Conservation (phyloP, 2,113 vertebrate genomes). For the Phrynosoma platyrhinos region DNA sequence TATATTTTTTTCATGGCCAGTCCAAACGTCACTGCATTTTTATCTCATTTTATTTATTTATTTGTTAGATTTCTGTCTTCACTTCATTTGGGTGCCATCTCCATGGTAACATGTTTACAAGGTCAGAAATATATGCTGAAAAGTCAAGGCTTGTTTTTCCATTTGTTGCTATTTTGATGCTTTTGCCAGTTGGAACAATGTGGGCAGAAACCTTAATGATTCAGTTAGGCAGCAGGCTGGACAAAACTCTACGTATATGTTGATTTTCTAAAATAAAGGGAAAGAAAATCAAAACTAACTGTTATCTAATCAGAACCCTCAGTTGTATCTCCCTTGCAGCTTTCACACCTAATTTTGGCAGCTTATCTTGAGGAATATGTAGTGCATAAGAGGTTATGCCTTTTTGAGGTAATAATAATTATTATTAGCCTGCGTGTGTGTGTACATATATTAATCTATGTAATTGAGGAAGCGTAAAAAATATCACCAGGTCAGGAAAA, state of each 20-base stretch:
- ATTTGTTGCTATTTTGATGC: conserved; percentile 82
- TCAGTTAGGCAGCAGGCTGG: conserved; percentile 72
- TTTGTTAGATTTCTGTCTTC: conserved; percentile 57
- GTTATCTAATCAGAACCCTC: conserved; percentile 69
- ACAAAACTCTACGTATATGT: conserved; percentile 68
- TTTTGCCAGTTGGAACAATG: conserved; percentile 79
- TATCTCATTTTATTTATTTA: not conserved
- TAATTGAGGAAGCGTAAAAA: conserved; percentile 51
- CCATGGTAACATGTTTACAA: conserved; percentile 85
- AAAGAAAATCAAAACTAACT: conserved; percentile 60
- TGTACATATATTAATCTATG: not conserved
- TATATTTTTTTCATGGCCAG: conserved; percentile 56
- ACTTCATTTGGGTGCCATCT: conserved; percentile 79
- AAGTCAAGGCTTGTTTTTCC: conserved; percentile 81
- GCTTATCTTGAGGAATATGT: conserved; percentile 42
- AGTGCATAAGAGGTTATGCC: conserved; percentile 21
- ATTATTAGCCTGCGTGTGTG: conserved; percentile 2
- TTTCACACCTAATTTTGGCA: conserved; percentile 43
- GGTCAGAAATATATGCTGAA: conserved; percentile 78
- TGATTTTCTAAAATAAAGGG: conserved; percentile 55
- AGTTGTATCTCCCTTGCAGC: conserved; percentile 46
- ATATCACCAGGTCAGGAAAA: not conserved
- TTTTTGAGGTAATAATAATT: conserved; percentile 56
- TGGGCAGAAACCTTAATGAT: conserved; percentile 71
- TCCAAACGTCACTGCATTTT: conserved; percentile 70